Base-by-base conservation (phyloP, 2,797 vertebrate species). In the Acanthurus lineatus region DNA sequence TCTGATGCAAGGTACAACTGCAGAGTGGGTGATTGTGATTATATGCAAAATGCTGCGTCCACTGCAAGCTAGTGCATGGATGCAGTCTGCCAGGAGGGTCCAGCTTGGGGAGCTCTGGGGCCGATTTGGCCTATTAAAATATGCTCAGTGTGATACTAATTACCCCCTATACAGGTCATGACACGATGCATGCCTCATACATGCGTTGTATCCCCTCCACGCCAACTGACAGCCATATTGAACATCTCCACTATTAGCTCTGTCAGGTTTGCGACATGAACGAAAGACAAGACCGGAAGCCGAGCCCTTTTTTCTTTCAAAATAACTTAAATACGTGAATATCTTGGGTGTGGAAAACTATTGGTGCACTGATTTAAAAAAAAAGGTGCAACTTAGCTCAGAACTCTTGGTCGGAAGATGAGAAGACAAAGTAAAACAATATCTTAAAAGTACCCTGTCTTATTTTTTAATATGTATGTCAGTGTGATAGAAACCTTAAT, bases 161-260 rank as follows among this genome's bases (percentile, higher is more conserved):
- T 22, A 69, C 52, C 61, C 42, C 5, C 9, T 14, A 42, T 62
- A 48, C 63, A 42, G 51, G 9, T 70, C 28, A 47, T 28, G 22
- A 32, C 76, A 68, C 52, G 16, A 17, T 69, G 70, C 42, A 77
- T 65, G 52, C 58, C 38, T 9, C 77, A 83, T 59, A 62, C 86
- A 77, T 73, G 75, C 79, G 73, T 84, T 63, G 42, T 58, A 79
- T 72, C 76, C 60, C 69, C 76, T 78, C 62, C 54, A 73, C 44
- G 10, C 54, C 75, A 75, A 5, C 64, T 87, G 89, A 89, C 93
- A 92, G 92, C 93, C 93, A 94, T 94, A 86, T 95, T 94, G 93
- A 80, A 81, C 86, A 78, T 88, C 85, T 89, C 69, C 17, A 54
- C 65, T 53, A 63, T n/a, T 56, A 67, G 14, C 28, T 52, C n/a